Percentiles rank a stretch among this genome's conserved stretches.
Evolutionary conservation across 2,113 vertebrate species (phyloP).

Genomic region (Neogobius melanostomus): DNA sequence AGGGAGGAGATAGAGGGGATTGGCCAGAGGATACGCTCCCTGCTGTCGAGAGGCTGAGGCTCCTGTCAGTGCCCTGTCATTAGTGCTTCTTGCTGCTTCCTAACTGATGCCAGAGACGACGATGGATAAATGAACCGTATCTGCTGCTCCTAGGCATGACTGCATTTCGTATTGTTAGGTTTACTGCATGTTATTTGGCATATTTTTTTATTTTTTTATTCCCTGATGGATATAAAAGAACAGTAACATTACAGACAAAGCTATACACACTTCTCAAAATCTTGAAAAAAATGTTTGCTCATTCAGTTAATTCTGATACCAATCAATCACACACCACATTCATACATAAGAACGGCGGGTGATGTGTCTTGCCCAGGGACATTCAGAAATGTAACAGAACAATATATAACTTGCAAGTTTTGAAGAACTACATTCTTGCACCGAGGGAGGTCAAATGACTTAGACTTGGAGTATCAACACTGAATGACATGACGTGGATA

Average conservation of each 20-base stretch:
- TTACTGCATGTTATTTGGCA: background rate
- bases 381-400: no score
- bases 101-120: constrained; percentile 44
- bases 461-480: background rate
- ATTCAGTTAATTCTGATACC: no score
- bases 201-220: no score
- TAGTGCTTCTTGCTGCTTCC: constrained; percentile 59
- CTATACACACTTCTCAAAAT: no score
- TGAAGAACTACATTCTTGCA: no score
- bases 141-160: constrained; percentile 58
- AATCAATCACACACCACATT: no score
- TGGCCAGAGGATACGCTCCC: constrained; percentile 35
- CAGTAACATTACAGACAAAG: no score
- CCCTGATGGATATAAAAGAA: no score
- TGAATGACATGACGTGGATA: background rate
- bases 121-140: constrained; percentile 56
- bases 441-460: background rate
- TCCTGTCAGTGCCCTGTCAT: constrained; percentile 68
- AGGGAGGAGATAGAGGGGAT: constrained; percentile 61
- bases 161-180: constrained; percentile 36
- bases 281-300: no score
- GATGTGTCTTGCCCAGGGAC: no score
- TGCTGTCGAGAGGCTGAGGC: constrained; percentile 57
- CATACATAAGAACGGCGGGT: no score
- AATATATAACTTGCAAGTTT: no score